These are phyloP conservation scores for Leucoma salicis DNA, from an alignment of 2,888 invertebrate species.

Conservation along the genomic window DNA sequence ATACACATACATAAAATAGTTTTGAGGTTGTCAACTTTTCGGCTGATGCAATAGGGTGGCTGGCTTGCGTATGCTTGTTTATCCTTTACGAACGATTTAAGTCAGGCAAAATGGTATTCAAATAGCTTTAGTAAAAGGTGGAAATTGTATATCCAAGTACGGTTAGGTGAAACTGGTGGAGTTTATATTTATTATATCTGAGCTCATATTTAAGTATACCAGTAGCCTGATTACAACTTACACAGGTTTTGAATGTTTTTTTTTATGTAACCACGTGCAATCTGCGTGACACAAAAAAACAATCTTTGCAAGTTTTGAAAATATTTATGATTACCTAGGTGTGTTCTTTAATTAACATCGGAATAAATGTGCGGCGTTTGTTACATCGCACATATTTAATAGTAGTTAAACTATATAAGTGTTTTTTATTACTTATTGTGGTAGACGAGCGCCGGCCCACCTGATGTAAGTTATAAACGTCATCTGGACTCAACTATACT, in stretches of 20 bases:
- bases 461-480: no score
- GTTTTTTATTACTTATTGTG: no score
- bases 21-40: conserved; percentile 57
- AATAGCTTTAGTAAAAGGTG: conserved; percentile 37
- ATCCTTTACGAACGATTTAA: conserved; percentile 36
- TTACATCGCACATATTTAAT: no score
- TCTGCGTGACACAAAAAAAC: background rate
- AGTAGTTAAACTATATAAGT: no score
- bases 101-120: conserved; percentile 44
- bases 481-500: no score
- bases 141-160: conserved; percentile 30
- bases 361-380: no score
- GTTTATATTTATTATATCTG: conserved; percentile 20
- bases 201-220: conserved; percentile 15
- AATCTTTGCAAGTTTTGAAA: background rate
- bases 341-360: no score
- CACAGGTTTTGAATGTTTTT: conserved; percentile 18
- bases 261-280: background rate
- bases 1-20: conserved; percentile 41
- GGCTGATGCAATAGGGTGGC: conserved; percentile 74
- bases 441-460: no score
- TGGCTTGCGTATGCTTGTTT: conserved; percentile 60
- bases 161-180: conserved; percentile 22
- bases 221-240: conserved; percentile 18
- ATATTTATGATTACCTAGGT: no score